Base-by-base conservation (phyloP, 2,797 vertebrate genomes). In the Spinus olivaceus region DNA sequence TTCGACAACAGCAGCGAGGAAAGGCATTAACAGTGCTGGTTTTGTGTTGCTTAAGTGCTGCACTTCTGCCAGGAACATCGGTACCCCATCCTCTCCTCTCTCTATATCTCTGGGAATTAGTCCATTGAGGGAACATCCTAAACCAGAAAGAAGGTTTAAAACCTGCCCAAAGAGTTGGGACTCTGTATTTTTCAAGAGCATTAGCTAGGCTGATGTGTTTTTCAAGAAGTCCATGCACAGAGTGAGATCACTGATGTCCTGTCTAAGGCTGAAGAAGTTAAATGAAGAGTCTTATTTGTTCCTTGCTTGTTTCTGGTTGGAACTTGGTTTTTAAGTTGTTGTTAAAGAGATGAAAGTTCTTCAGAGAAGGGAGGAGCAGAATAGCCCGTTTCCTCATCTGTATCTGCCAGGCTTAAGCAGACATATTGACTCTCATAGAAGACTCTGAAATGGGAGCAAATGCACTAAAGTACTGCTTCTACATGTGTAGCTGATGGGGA, bases 381-480 rank as follows among this genome's bases (percentile, higher is more conserved):
- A 60, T 33, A 49, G 15, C 22, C 17, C 32, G 10, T 28, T 72
- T 86, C 21, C 11, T 57, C 0, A 1, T 41, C 25, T 56, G 0
- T 47, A 8, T 49, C 11, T 76, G 12, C 49, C 42, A 66, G 60
- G 24, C 10, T 50, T 63, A 60, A 64, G 44, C 1, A 66, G 47
- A 32, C 19, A 8, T 32, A 14, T 10, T 44, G 39, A 51, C 0
- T 1, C 64, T 56, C 3, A 15, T 0, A 44, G 49, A 79, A 73
- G n/a, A 59, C 28, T 23, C 64, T 64, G 41, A 64, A 91, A 77
- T 46, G 20, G 33, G 9, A 64, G 21, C 1, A 6, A 69, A 50
- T 16, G 37, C 12, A 10, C n/a, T 8, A 32, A 85, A 70, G 8
- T 64, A 33, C 17, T n/a, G 10, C 32, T 44, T 51, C 50, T 63